These are phyloP conservation scores for Euzetes globulus DNA, from an alignment of 2,888 invertebrate species.

Conservation along the genomic window DNA sequence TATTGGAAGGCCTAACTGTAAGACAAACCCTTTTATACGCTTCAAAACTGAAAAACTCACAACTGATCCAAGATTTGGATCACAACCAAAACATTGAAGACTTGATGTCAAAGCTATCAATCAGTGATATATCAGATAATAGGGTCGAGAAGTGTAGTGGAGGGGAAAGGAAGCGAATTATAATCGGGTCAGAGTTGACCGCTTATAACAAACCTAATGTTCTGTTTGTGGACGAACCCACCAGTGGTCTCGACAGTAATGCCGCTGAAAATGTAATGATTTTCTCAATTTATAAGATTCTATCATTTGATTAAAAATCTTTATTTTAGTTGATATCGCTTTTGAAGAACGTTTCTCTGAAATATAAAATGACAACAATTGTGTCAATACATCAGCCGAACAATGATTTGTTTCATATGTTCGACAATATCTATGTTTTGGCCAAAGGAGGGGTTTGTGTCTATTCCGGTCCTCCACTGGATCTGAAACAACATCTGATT, in stretches of 20 bases:
- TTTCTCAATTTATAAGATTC: too few relatives aligned
- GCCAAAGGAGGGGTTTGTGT: slow-evolving; percentile 33
- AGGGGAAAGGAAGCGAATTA: neutral
- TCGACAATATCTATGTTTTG: slow-evolving; percentile 16
- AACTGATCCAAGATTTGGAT: too few relatives aligned
- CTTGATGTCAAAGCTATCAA: too few relatives aligned
- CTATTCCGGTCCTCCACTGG: slow-evolving; percentile 35
- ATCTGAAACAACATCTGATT: neutral
- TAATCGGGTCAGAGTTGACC: neutral
- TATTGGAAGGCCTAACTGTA: slow-evolving; percentile 8
- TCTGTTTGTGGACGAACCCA: neutral
- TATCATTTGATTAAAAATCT: too few relatives aligned
- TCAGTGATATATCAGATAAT: neutral
- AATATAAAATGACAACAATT: neutral
- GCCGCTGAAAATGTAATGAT: neutral
- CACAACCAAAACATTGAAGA: too few relatives aligned
- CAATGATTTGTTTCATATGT: neutral
- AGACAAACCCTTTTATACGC: neutral
- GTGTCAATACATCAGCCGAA: neutral
- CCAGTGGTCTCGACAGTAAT: neutral
- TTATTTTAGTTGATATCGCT: too few relatives aligned
- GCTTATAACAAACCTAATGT: neutral
- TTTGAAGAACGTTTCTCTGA: neutral
- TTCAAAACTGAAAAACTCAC: slow-evolving; percentile 1
- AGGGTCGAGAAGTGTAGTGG: neutral